Conservation (phyloP, 2,797 vertebrate species). For the Lepus townsendii region DNA sequence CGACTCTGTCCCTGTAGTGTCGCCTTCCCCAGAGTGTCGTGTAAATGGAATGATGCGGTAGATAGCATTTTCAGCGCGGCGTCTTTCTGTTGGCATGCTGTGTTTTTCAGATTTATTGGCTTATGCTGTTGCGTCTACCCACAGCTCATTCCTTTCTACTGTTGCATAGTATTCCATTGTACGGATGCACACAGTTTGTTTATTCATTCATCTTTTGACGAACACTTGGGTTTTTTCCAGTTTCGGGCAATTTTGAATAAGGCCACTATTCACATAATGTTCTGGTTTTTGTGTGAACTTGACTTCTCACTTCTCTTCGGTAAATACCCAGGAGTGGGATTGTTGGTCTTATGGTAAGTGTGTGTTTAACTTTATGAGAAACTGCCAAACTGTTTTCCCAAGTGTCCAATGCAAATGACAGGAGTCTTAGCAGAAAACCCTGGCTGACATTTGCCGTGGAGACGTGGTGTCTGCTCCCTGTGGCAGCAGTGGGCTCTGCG, state of each 20-base stretch:
- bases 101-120: background rate
- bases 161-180: background rate
- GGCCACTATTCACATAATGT: background rate
- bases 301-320: conserved; percentile 66
- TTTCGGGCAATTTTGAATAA: conserved; percentile 1
- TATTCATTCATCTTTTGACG: background rate
- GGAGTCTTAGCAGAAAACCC: background rate
- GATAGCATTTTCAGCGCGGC: background rate
- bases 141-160: background rate
- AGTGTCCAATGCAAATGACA: background rate
- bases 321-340: background rate
- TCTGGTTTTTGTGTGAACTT: conserved; percentile 3
- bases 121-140: background rate
- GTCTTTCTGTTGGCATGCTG: background rate
- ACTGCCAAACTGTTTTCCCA: conserved; percentile 18
- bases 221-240: background rate
- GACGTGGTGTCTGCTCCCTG: background rate
- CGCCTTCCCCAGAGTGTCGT: background rate
- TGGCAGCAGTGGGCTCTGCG: background rate
- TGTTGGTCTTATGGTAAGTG: background rate
- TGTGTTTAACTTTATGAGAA: conserved; percentile 3
- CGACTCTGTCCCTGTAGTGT: background rate
- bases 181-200: background rate
- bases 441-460: background rate
- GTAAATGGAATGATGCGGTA: background rate